Conservation (phyloP, 1,140 invertebrate genomes). For the Macrostomum lignano region DNA sequence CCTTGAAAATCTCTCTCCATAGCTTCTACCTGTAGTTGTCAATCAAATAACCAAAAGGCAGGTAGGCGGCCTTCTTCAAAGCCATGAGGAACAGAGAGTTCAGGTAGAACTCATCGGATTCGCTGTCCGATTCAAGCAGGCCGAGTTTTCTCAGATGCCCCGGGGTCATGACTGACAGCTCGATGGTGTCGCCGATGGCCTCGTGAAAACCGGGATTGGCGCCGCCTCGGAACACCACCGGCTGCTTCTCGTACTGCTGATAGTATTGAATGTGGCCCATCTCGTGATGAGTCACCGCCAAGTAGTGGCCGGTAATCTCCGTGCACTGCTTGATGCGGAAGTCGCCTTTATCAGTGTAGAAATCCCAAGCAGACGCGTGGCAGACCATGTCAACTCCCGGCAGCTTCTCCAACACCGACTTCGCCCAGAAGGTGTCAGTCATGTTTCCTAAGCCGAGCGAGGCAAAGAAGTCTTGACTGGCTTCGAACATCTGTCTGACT, state of each 20-base stretch:
- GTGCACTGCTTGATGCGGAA: constrained; percentile 67
- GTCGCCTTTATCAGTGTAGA: constrained; percentile 25
- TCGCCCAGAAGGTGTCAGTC: constrained; percentile 35
- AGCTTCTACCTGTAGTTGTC: constrained; percentile 56
- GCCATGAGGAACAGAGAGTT: constrained; percentile 48
- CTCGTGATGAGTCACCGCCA: constrained; percentile 53
- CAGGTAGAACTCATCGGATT: constrained; percentile 36
- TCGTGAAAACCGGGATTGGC: constrained; percentile 71
- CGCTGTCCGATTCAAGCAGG: constrained; percentile 38
- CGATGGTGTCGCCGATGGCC: constrained; percentile 63
- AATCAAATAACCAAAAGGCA: constrained; percentile 50
- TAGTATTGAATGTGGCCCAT: constrained; percentile 51
- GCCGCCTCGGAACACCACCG: constrained; percentile 39
- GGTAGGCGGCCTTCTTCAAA: constrained; percentile 47
- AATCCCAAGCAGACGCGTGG: constrained; percentile 76
- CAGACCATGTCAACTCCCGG: constrained; percentile 40
- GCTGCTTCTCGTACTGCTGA: constrained; percentile 40
- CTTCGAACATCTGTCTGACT: constrained; percentile 34
- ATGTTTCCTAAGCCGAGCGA: constrained; percentile 52
- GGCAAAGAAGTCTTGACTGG: constrained; percentile 57
- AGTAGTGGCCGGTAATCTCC: constrained; percentile 38
- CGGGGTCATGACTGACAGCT: constrained; percentile 47
- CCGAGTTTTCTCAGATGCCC: constrained; percentile 52
- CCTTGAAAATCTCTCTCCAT: too few relatives aligned
- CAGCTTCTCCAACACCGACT: constrained; percentile 32